These are phyloP conservation scores for Muscicapa adusta DNA, from an alignment of 2,113 vertebrate genomes.

Conservation along the genomic window DNA sequence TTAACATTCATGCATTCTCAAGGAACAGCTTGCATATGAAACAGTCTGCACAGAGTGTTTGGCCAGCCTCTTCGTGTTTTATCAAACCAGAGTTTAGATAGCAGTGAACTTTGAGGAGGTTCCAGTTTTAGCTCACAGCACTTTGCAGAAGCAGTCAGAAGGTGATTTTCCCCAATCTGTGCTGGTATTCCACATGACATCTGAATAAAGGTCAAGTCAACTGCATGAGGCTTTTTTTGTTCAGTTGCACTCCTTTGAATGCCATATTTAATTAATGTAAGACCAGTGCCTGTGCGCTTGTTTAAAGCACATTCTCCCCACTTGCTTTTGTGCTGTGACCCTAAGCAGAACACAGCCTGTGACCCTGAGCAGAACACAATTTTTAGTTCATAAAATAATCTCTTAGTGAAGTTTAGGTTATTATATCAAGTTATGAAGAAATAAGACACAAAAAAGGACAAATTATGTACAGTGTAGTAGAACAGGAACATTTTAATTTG, in stretches of 20 bases:
- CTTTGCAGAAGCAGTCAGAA: constrained; percentile 19
- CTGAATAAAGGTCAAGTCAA: constrained; percentile 34
- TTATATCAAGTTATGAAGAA: background rate
- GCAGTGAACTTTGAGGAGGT: background rate
- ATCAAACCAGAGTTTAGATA: background rate
- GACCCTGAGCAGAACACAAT: background rate
- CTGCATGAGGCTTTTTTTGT: background rate
- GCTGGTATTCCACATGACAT: constrained; percentile 29
- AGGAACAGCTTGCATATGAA: background rate
- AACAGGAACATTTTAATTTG: background rate
- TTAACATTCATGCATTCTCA: background rate
- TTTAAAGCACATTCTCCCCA: background rate
- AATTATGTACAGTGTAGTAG: background rate
- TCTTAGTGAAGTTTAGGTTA: background rate
- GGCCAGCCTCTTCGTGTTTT: background rate
- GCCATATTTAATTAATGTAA: constrained; percentile 29
- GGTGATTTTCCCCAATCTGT: background rate
- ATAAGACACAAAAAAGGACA: background rate
- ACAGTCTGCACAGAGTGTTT: background rate
- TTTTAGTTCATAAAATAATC: background rate
- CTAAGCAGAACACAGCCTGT: background rate
- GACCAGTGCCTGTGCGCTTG: background rate
- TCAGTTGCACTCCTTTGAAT: background rate
- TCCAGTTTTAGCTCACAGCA: background rate
- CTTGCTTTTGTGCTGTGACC: background rate